A percentile compares a stretch with the other conserved stretches of the same genome.
These are phyloP conservation scores for Chloroclystis v-ata DNA, from an alignment of 2,888 invertebrate genomes.

Conservation along the genomic window DNA sequence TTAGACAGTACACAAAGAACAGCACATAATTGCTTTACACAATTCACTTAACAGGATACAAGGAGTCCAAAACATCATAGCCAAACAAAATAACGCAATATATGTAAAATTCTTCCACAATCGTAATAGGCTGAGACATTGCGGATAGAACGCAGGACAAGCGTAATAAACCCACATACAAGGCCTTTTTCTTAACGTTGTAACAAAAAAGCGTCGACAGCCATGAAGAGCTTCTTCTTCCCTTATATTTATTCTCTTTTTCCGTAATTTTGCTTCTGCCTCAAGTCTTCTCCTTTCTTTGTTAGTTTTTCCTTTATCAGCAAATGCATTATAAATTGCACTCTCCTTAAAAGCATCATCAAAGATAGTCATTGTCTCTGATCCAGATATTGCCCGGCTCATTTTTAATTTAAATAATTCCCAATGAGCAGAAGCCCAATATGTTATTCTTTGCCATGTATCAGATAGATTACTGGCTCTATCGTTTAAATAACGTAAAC, in stretches of 20 bases:
- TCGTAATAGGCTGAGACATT: slow-evolving; percentile 40
- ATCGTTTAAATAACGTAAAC: slow-evolving; percentile 30
- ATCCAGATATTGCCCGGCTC: slow-evolving; percentile 35
- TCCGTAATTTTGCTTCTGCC: slow-evolving; percentile 26
- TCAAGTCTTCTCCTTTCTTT: slow-evolving; percentile 31
- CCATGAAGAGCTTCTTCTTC: slow-evolving; percentile 34
- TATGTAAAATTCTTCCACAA: slow-evolving; percentile 36
- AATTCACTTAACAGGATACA: slow-evolving; percentile 48
- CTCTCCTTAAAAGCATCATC: slow-evolving; percentile 40
- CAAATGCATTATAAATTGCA: slow-evolving; percentile 32
- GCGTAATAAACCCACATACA: slow-evolving; percentile 53
- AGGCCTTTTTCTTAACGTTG: slow-evolving; percentile 46
- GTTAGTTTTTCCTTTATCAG: slow-evolving; percentile 37
- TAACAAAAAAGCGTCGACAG: slow-evolving; percentile 42
- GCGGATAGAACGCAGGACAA: slow-evolving; percentile 51
- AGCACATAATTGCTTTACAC: slow-evolving; percentile 45
- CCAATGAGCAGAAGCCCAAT: slow-evolving; percentile 30
- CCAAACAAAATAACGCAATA: slow-evolving; percentile 40
- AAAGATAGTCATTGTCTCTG: slow-evolving; percentile 36
- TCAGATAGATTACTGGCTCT: slow-evolving; percentile 31
- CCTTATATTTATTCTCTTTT: slow-evolving; percentile 36
- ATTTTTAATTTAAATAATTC: slow-evolving; percentile 38
- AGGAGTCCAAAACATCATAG: slow-evolving; percentile 48
- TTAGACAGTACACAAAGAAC: slow-evolving; percentile 31
- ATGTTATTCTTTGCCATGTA: slow-evolving; percentile 29